Base-by-base conservation (phyloP, 2,797 vertebrate species). In the Myotis findleyi region DNA sequence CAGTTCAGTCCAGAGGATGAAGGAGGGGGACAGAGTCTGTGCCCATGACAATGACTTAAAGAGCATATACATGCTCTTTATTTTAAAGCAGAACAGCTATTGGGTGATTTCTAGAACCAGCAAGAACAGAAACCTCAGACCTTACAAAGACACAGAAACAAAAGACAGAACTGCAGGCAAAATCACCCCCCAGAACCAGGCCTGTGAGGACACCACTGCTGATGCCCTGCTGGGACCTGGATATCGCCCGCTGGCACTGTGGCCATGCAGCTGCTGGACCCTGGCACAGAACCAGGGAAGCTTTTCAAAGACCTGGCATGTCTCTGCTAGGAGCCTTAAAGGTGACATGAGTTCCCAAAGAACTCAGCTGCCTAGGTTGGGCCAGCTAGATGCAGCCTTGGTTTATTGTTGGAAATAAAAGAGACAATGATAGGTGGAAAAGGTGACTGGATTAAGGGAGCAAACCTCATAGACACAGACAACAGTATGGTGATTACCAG, bases 81-180 rank as follows among this genome's bases (percentile, higher is more conserved):
- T 76, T 81, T 68, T 55, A 66, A 96, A 96, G 77, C 55, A 66
- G 92, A 55, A 90, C 72, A 79, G 27, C 79, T 66, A 23, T 6
- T 4, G 49, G 9, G 20, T 7, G 33, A 36, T 11, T n/a, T n/a
- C 73, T 21, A 66, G 83, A 82, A 87, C 77, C 27, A 25, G 10
- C 81, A 57, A 62, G 23, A 85, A 84, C 62, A 93, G 51, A 51
- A 90, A 14, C 5, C 23, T 53, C 7, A 20, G 51, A 23, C 6
- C n/a, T 91, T 73, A 64, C 59, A 75, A 93, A 66, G 49, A n/a
- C 47, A n/a, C 20, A 7, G 64, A 16, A n/a, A 90, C 41, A 68
- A 66, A 71, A 51, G 41, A 30, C 33, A 94, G 55, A 73, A 6
- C 57, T 36, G 6, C 21, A 87, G 81, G 68, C 62, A 38, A 47